Conservation (phyloP, 2,888 invertebrate genomes). For the Mythimna impura region DNA sequence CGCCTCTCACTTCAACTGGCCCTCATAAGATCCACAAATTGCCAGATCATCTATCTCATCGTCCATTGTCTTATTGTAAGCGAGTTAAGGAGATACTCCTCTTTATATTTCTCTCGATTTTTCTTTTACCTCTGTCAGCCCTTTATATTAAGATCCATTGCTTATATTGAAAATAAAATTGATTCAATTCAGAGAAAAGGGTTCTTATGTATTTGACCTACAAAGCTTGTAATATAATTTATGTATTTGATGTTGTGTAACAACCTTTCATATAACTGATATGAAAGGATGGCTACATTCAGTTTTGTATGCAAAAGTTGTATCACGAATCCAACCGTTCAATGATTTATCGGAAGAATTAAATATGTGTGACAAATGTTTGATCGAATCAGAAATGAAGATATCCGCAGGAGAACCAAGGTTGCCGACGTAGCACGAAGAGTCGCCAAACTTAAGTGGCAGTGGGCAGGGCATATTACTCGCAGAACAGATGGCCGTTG, state of each 20-base stretch:
- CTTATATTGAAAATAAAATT: slow-evolving; percentile 1
- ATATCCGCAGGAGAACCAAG: too few relatives aligned
- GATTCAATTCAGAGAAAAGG: background rate
- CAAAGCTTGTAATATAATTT: too few relatives aligned
- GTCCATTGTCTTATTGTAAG: slow-evolving; percentile 52
- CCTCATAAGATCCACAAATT: slow-evolving; percentile 50
- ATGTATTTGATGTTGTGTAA: too few relatives aligned
- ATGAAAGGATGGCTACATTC: background rate
- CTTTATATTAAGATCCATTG: background rate
- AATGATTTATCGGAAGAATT: too few relatives aligned
- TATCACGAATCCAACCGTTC: too few relatives aligned
- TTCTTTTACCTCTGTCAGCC: slow-evolving; percentile 17
- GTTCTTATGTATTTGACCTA: background rate
- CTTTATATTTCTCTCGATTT: slow-evolving; percentile 37
- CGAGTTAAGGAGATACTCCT: slow-evolving; percentile 16
- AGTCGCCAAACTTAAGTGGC: too few relatives aligned
- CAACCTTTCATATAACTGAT: too few relatives aligned
- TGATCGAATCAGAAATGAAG: too few relatives aligned
- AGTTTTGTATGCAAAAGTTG: background rate
- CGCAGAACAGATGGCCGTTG: too few relatives aligned
- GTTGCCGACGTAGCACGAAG: too few relatives aligned
- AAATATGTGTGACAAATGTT: too few relatives aligned
- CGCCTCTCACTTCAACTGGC: background rate
- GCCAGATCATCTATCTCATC: slow-evolving; percentile 56
- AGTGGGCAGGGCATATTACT: too few relatives aligned